Base-by-base conservation (phyloP, 2,797 vertebrate species). In the Bovichtus variegatus region DNA sequence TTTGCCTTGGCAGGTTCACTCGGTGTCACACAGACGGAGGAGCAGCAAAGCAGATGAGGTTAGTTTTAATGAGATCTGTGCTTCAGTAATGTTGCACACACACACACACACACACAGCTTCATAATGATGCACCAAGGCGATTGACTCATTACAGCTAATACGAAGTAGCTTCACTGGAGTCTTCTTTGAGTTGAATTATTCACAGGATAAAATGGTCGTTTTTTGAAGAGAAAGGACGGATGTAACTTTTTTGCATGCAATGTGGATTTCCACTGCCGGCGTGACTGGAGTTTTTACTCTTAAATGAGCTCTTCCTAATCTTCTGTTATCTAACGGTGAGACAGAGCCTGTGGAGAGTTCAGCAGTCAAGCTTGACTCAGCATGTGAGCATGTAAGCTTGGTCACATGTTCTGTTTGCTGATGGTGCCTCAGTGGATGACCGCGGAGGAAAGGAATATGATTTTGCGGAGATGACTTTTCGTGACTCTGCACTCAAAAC, bases 1-100 rank as follows among this genome's bases (percentile, higher is more conserved):
- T 47, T 91, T 97, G 87, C 96, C 96, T 66, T 97, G 96, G 97
- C 96, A 97, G 89, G 69, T 97, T 74, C 96, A 96, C 89, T 96
- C 93, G 0, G 96, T 97, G 76, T 95, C 95, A 0, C 95, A 94
- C 88, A 96, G 94, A 80, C 93, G 95, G 71, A 94, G 89, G 83
- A 95, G 90, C 89, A 97, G 96, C 93, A 93, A 92, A 59, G 86
- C 89, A 72, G 95, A 96, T 0, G 95, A 97, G 95, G 96, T 96
- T 74, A 86, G 94, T 84, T 40, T 13, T n/a, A 29, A 27, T 2
- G 13, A 55, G 36, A 50, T 10, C 3, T 50, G 29, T 18, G 15
- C 7, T 53, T 60, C 31, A 50, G 19, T 16, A 11, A 2, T 23
- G 41, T 29, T 41, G 29, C 34, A n/a, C n/a, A n/a, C n/a, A 31